These are phyloP conservation scores for Drosophila dunni DNA, from an alignment of 1,140 invertebrate genomes.

Conservation along the genomic window DNA sequence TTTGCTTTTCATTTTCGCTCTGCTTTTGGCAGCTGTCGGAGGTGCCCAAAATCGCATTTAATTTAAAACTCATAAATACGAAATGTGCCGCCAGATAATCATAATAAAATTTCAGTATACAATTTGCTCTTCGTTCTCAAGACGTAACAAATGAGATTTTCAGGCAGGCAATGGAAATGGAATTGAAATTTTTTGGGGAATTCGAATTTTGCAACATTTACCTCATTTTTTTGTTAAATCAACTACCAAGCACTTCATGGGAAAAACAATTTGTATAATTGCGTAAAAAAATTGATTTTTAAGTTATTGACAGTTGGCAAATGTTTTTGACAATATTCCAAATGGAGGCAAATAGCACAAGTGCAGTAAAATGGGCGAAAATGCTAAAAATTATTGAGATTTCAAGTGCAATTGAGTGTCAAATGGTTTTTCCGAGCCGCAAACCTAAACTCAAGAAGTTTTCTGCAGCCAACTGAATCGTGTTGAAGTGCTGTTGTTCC, in stretches of 20 bases:
- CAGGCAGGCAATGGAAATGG: constrained; percentile 44
- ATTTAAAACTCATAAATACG: constrained; percentile 82
- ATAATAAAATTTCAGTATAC: constrained; percentile 64
- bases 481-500: constrained; percentile 48
- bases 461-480: constrained; percentile 41
- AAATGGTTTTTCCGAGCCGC: constrained; percentile 50
- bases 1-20: neutral
- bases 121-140: constrained; percentile 18
- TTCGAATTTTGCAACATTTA: constrained; percentile 24
- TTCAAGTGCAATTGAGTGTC: constrained; percentile 70
- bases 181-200: constrained; percentile 28
- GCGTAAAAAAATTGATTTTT: constrained; percentile 16
- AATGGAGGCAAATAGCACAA: constrained; percentile 19
- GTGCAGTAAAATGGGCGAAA: constrained; percentile 37
- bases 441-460: constrained; percentile 13
- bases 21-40: constrained; percentile 21
- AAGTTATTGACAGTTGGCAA: constrained; percentile 30
- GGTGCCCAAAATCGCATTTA: constrained; percentile 71
- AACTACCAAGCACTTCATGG: neutral
- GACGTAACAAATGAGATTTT: constrained; percentile 54
- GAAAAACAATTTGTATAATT: constrained; percentile 64
- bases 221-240: no score
- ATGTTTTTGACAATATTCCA: constrained; percentile 47
- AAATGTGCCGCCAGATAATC: constrained; percentile 67
- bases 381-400: constrained; percentile 66